These are phyloP conservation scores for Himalopsyche japonica DNA, from an alignment of 2,888 invertebrate species.

Conservation along the genomic window DNA sequence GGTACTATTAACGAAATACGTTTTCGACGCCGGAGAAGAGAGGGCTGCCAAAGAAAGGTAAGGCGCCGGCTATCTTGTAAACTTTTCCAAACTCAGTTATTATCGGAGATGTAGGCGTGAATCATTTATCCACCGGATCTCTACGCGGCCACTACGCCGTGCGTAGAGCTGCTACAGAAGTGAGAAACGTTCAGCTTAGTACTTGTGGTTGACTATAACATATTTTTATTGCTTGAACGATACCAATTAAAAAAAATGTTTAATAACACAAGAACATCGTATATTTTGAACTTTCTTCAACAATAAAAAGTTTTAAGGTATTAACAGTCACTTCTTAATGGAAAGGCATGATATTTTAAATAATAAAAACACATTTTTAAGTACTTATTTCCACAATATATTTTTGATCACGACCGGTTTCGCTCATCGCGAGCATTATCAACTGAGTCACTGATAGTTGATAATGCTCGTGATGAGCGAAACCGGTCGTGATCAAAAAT, in stretches of 20 bases:
- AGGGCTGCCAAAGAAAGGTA: not conserved
- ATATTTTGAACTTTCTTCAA: too few species aligned
- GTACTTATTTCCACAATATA: too few species aligned
- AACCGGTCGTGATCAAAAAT: too few species aligned
- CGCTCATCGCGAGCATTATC: too few species aligned
- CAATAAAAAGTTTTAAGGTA: too few species aligned
- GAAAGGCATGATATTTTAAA: too few species aligned
- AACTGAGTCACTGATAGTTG: too few species aligned
- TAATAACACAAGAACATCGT: not conserved
- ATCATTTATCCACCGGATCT: not conserved
- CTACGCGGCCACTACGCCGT: not conserved
- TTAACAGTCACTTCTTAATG: too few species aligned
- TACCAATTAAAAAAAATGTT: not conserved
- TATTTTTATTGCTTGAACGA: not conserved
- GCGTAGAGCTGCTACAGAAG: not conserved
- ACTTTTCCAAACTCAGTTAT: not conserved
- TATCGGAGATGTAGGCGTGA: not conserved
- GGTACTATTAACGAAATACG: slow-evolving; percentile 1
- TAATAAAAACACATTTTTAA: too few species aligned
- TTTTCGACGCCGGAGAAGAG: not conserved
- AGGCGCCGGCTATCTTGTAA: not conserved
- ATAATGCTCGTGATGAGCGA: too few species aligned
- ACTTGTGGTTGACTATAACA: not conserved
- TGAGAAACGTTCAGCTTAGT: not conserved
- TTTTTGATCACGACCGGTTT: too few species aligned